phyloP scores from a whole-genome alignment of 2,113 vertebrate genomes.

The Lutjanus erythropterus region DNA sequence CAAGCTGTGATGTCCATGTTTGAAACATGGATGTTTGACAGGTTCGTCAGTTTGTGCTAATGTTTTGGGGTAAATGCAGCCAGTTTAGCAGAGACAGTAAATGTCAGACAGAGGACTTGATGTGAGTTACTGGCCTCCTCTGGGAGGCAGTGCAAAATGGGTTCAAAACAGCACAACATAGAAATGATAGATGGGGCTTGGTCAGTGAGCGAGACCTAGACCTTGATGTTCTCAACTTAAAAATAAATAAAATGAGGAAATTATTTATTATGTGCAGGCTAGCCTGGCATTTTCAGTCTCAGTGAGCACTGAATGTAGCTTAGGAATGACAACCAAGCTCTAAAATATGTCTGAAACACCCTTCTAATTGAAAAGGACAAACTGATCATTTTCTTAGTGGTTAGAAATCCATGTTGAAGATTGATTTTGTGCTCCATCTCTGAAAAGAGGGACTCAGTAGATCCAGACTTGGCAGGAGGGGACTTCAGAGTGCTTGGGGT shows the following conservation, averaged over 20 bases:
- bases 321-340: slow-evolving; percentile 1
- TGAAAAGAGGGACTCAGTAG: slow-evolving; percentile 33
- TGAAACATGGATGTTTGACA: not conserved
- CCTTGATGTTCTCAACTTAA: slow-evolving; percentile 46
- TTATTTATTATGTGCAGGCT: slow-evolving; percentile 33
- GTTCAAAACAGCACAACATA: slow-evolving; percentile 32
- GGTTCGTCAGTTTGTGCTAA: not conserved
- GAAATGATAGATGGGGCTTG: slow-evolving; percentile 40
- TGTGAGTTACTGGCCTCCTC: slow-evolving; percentile 29
- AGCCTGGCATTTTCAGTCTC: slow-evolving; percentile 21
- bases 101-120: slow-evolving; percentile 28
- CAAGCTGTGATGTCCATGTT: not conserved
- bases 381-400: slow-evolving; percentile 5
- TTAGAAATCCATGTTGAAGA: slow-evolving; percentile 35
- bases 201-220: slow-evolving; percentile 40
- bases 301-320: not conserved
- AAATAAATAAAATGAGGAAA: slow-evolving; percentile 51
- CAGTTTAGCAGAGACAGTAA: slow-evolving; percentile 24
- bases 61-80: not conserved
- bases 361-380: slow-evolving; percentile 16
- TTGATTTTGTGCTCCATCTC: slow-evolving; percentile 27
- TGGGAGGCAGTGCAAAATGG: slow-evolving; percentile 8
- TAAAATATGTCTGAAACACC: not conserved
- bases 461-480: slow-evolving; percentile 22
- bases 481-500: slow-evolving; percentile 42